These are phyloP conservation scores for Drosophila arawakana DNA, from an alignment of 1,140 invertebrate species.

Conservation along the genomic window DNA sequence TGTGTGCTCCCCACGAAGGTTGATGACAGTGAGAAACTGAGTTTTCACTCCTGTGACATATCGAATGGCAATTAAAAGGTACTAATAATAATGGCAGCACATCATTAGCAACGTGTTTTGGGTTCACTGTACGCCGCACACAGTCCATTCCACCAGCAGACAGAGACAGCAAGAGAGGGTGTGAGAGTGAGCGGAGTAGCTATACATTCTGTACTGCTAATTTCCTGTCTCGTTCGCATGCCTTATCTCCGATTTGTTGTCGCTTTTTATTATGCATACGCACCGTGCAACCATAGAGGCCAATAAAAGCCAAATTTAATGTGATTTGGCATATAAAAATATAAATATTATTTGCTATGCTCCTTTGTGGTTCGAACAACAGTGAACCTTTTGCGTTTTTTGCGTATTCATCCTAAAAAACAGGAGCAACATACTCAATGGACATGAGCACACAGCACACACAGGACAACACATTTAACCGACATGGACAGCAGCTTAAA, in stretches of 20 bases:
- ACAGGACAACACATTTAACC: constrained; percentile 51
- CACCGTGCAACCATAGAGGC: constrained; percentile 44
- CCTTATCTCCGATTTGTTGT: constrained; percentile 69
- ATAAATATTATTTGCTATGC: constrained; percentile 72
- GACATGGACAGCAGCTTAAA: constrained; percentile 54
- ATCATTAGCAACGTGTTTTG: constrained; percentile 51
- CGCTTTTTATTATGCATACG: constrained; percentile 80
- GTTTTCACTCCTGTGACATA: constrained; percentile 51
- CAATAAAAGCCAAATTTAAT: constrained; percentile 79
- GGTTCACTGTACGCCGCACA: constrained; percentile 51
- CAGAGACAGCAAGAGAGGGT: background rate
- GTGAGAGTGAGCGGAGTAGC: background rate
- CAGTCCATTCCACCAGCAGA: constrained; percentile 6
- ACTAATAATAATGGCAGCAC: constrained; percentile 41
- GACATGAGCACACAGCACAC: constrained; percentile 5
- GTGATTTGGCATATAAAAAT: constrained; percentile 79
- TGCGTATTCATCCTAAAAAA: background rate
- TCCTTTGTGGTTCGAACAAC: constrained; percentile 48
- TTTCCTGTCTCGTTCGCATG: constrained; percentile 76
- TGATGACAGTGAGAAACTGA: constrained; percentile 62
- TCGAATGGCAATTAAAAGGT: constrained; percentile 79
- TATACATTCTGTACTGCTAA: constrained; percentile 48
- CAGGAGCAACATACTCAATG: constrained; percentile 45
- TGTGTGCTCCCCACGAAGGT: constrained; percentile 40
- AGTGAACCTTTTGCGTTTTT: constrained; percentile 41